Conservation (phyloP, 2,113 vertebrate genomes). For the Tetraodon nigroviridis region DNA sequence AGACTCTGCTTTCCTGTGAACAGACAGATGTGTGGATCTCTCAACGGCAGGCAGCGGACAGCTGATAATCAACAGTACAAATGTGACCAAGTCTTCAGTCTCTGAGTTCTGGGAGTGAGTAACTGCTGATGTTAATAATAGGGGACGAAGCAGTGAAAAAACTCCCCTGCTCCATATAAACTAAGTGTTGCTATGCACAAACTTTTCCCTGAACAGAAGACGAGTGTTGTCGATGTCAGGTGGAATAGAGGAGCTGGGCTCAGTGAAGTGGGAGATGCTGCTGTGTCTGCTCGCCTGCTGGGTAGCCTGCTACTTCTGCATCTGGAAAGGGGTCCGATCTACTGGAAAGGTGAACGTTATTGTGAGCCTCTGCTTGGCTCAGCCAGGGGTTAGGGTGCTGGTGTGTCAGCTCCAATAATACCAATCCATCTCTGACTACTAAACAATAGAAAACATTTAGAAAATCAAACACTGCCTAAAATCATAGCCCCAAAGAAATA, state of each 20-base stretch:
- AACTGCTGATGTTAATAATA: background rate
- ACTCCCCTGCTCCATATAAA: too few relatives aligned
- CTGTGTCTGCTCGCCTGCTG: conserved; percentile 82
- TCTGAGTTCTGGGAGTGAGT: conserved; percentile 67
- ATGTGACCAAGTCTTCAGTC: conserved; percentile 29
- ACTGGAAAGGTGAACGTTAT: conserved; percentile 81
- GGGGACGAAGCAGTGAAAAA: too few relatives aligned
- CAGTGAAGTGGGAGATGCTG: conserved; percentile 82
- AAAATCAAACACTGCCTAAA: too few relatives aligned
- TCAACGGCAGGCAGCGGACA: conserved; percentile 11
- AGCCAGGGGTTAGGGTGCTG: too few relatives aligned
- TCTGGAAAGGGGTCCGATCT: conserved; percentile 87
- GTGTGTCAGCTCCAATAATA: too few relatives aligned
- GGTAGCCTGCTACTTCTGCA: conserved; percentile 86
- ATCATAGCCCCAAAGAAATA: too few relatives aligned
- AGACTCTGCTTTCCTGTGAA: background rate
- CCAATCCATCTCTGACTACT: too few relatives aligned
- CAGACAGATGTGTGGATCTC: conserved; percentile 41
- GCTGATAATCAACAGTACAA: conserved; percentile 2
- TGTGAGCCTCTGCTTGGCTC: too few relatives aligned
- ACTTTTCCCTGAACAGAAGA: conserved; percentile 63
- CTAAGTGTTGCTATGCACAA: too few relatives aligned
- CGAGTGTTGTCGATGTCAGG: conserved; percentile 79
- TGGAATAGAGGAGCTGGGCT: conserved; percentile 81
- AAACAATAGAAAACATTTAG: too few relatives aligned